Percentiles rank a stretch among this genome's conserved stretches.
Evolutionary conservation across 1,140 invertebrate genomes (phyloP).

Genomic region (Panulirus ornatus): DNA sequence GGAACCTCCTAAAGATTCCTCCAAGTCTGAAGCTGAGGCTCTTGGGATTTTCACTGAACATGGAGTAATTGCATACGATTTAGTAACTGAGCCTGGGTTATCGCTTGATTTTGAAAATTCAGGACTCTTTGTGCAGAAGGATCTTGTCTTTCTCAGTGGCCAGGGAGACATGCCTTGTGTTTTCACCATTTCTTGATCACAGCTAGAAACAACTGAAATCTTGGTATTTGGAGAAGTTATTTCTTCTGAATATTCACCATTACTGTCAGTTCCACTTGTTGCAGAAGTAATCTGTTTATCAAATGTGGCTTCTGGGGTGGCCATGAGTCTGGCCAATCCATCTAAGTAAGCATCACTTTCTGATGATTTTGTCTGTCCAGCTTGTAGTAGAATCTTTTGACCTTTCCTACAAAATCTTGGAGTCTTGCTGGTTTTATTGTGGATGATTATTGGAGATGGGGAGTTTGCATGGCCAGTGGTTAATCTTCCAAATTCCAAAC

Average conservation of each 20-base stretch:
- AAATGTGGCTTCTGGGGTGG: slow-evolving; percentile 19
- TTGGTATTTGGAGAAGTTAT: too few relatives aligned
- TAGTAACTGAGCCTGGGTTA: not conserved
- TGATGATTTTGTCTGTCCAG: not conserved
- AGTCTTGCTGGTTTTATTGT: slow-evolving; percentile 76
- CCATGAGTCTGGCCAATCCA: slow-evolving; percentile 57
- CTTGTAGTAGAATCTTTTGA: slow-evolving; percentile 72
- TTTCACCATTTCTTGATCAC: too few relatives aligned
- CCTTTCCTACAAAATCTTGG: slow-evolving; percentile 76
- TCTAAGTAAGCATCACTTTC: slow-evolving; percentile 35
- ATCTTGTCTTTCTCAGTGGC: too few relatives aligned
- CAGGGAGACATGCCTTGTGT: too few relatives aligned
- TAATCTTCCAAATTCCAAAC: slow-evolving; percentile 51
- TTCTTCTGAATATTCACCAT: too few relatives aligned
- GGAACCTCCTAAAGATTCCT: not conserved
- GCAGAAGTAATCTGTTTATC: too few relatives aligned
- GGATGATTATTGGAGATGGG: slow-evolving; percentile 77
- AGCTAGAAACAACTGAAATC: too few relatives aligned
- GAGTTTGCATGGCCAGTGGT: slow-evolving; percentile 78
- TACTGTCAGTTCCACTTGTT: too few relatives aligned
- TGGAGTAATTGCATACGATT: too few relatives aligned
- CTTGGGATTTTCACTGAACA: not conserved
- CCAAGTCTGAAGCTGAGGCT: not conserved
- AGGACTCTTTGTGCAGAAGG: not conserved
- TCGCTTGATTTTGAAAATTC: not conserved